Percentiles rank a stretch among this genome's conserved stretches.
These are phyloP conservation scores for Oscheius sp. DNA, from an alignment of 2,888 invertebrate genomes.

Conservation along the genomic window DNA sequence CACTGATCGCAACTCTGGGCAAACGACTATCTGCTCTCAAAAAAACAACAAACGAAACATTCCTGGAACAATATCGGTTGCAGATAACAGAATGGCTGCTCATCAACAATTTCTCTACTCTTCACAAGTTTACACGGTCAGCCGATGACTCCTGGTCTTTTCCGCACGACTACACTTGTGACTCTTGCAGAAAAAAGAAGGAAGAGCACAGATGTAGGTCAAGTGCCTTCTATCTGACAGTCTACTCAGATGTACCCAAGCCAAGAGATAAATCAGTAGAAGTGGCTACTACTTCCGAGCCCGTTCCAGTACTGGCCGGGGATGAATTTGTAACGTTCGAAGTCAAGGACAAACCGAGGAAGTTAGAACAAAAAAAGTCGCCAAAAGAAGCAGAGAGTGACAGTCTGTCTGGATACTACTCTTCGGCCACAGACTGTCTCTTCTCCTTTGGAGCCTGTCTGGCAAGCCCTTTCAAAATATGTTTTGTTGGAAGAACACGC, in stretches of 20 bases:
- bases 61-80: background rate
- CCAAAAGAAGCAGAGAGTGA: too few relatives aligned
- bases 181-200: slow-evolving; percentile 26
- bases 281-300: background rate
- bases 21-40: background rate
- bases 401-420: slow-evolving; percentile 7
- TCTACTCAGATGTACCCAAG: slow-evolving; percentile 20
- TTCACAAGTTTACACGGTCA: slow-evolving; percentile 27
- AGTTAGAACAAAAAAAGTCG: slow-evolving; percentile 3
- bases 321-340: slow-evolving; percentile 29
- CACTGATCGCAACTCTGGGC: background rate
- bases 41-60: background rate
- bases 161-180: slow-evolving; percentile 20
- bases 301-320: slow-evolving; percentile 7
- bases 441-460: slow-evolving; percentile 15
- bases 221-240: background rate
- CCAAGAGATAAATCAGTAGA: background rate
- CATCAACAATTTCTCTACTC: slow-evolving; percentile 19
- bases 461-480: slow-evolving; percentile 8
- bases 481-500: slow-evolving; percentile 2
- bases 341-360: slow-evolving; percentile 4
- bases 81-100: slow-evolving; percentile 28
- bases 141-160: slow-evolving; percentile 14
- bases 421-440: slow-evolving; percentile 27
- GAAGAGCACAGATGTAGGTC: slow-evolving; percentile 30